These are phyloP conservation scores for Hydrolagus colliei DNA, from an alignment of 2,797 vertebrate genomes.

Conservation along the genomic window DNA sequence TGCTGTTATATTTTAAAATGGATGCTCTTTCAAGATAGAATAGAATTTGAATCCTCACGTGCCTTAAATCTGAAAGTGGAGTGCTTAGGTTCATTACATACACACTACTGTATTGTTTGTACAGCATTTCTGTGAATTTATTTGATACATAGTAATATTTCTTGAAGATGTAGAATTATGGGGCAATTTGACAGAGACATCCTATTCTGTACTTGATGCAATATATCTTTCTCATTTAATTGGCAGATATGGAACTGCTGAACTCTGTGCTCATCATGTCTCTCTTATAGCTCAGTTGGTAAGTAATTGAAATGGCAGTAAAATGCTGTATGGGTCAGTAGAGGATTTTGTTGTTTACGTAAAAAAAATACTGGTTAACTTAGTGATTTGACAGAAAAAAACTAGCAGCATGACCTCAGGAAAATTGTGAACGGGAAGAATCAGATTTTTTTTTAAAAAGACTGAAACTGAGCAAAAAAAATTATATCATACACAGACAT, in stretches of 20 bases:
- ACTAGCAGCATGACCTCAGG: background rate
- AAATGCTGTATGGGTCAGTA: background rate
- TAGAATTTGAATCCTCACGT: too few relatives aligned
- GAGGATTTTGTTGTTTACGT: background rate
- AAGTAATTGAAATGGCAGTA: conserved; percentile 44
- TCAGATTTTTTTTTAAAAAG: too few relatives aligned
- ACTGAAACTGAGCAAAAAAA: too few relatives aligned
- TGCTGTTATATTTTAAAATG: too few relatives aligned
- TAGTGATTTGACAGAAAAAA: background rate
- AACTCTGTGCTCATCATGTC: conserved; percentile 84
- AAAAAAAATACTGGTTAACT: background rate
- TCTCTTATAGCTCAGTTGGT: conserved; percentile 76
- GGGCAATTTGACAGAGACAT: background rate
- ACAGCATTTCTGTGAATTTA: background rate
- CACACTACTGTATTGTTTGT: too few relatives aligned
- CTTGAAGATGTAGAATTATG: background rate
- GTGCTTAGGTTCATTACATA: background rate
- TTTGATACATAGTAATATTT: background rate
- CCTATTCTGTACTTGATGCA: background rate
- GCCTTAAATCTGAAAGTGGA: background rate
- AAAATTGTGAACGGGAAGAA: too few relatives aligned
- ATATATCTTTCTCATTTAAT: background rate
- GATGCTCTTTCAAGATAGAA: too few relatives aligned
- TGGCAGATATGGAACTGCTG: conserved; percentile 78
- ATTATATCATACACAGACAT: too few relatives aligned